A percentile compares a stretch with the other conserved stretches of the same genome.
These are phyloP conservation scores for Prenolepis imparis DNA, from an alignment of 2,888 invertebrate genomes.

Conservation along the genomic window DNA sequence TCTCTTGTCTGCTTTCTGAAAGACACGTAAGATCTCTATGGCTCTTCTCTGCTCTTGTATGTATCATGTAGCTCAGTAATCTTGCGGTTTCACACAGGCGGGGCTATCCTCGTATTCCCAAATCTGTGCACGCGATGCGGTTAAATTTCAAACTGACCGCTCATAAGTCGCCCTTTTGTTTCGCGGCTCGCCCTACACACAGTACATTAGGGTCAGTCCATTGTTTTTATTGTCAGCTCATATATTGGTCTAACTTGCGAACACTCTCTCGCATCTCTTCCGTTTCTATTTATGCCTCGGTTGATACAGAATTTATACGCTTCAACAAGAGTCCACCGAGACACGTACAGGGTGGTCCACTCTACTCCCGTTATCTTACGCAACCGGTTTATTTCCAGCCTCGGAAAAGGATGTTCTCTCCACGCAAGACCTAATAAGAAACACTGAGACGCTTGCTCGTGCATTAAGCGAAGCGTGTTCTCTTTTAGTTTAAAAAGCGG, in stretches of 20 bases:
- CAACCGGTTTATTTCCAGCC: slow-evolving; percentile 39
- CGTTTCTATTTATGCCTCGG: slow-evolving; percentile 43
- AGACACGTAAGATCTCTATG: slow-evolving; percentile 47
- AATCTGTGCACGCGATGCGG: slow-evolving; percentile 68
- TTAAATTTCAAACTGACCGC: slow-evolving; percentile 72
- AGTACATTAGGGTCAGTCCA: slow-evolving; percentile 67
- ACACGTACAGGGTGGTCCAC: slow-evolving; percentile 37
- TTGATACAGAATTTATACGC: slow-evolving; percentile 41
- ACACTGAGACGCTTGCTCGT: neutral
- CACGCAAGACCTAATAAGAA: slow-evolving; percentile 22
- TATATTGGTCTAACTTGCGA: neutral
- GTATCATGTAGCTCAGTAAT: slow-evolving; percentile 19
- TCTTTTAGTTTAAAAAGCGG: slow-evolving; percentile 14
- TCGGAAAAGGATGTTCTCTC: slow-evolving; percentile 25
- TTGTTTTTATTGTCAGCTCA: slow-evolving; percentile 64
- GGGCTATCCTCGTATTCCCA: slow-evolving; percentile 66
- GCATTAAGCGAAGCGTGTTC: slow-evolving; percentile 20
- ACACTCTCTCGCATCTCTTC: slow-evolving; percentile 10
- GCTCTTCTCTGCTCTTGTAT: slow-evolving; percentile 51
- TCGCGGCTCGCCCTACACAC: slow-evolving; percentile 61
- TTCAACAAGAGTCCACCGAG: slow-evolving; percentile 19
- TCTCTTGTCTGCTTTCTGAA: slow-evolving; percentile 31
- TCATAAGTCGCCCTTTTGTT: slow-evolving; percentile 71
- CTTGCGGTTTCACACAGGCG: slow-evolving; percentile 45
- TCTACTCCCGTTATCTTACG: slow-evolving; percentile 37